phyloP scores from a whole-genome alignment of 2,113 vertebrate genomes.

The Octodon degus region DNA sequence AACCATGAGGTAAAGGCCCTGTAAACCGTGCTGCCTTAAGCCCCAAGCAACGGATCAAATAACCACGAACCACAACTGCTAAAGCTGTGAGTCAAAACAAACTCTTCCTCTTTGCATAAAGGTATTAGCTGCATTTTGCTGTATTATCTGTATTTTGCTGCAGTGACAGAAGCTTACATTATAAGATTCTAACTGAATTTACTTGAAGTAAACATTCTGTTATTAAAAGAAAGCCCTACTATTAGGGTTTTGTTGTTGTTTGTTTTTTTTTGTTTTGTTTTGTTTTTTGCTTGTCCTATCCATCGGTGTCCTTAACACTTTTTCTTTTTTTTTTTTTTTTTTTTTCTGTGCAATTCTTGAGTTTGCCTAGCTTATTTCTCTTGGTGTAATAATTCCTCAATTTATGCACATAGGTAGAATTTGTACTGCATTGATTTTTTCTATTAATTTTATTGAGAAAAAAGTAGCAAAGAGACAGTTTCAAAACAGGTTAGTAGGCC shows the following conservation, averaged over 20 bases:
- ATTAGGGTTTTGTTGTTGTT: too few species aligned
- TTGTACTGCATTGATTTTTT: too few species aligned
- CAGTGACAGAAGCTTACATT: not conserved
- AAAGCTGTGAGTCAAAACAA: not conserved
- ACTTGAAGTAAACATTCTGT: not conserved
- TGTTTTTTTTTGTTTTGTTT: not conserved
- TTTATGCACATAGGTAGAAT: not conserved
- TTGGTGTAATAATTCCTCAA: not conserved
- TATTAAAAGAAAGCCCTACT: not conserved
- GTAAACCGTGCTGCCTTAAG: too few species aligned
- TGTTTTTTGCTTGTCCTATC: not conserved
- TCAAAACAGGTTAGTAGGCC: too few species aligned
- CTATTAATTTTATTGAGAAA: too few species aligned
- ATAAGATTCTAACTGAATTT: not conserved
- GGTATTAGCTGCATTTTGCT: too few species aligned
- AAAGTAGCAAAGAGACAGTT: too few species aligned
- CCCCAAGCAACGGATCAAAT: not conserved
- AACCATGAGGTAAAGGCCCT: not conserved
- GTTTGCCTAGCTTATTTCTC: not conserved
- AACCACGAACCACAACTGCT: not conserved
- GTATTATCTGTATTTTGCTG: not conserved
- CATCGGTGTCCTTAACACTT: not conserved
- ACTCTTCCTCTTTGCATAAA: not conserved
- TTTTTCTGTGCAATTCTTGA: not conserved
- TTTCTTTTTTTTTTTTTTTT: not conserved